Evolutionary conservation across 2,113 vertebrate species (phyloP), one percentile per base, ranked within the genome.

Genomic region (Zootoca vivipara): DNA sequence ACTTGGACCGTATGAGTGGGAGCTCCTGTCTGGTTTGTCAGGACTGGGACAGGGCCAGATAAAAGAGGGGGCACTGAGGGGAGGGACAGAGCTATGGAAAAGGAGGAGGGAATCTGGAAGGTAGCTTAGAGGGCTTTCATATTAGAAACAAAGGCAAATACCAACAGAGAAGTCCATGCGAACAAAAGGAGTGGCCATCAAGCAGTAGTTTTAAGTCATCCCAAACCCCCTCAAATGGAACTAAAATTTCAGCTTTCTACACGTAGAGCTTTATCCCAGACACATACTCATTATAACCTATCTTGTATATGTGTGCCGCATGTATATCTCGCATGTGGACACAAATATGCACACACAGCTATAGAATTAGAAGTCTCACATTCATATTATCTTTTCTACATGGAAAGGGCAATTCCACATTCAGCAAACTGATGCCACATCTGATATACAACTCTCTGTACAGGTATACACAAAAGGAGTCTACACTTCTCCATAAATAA

Each of bases 361-460:
- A 95, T 89, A 96, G 94, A 95, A 94, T 94, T 94, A 95, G 92
- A 89, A 83, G 33, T 90, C 12, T 94, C 90, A 82, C 92, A 95
- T 96, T 93, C 94, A 93, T 96, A 5, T 85, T 95, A 96, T 96
- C 96, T 96, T 94, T 94, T 93, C 91, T 94, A 95, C 94, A 95
- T 90, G 90, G 93, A 90, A 93, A 96, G 96, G 93, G 95, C 95
- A 96, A 96, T 72, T 95, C 95, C 95, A 97, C 94, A 93, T 96
- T 96, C 95, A 95, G 96, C 95, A 95, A 96, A 96, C 95, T 96
- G 95, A 95, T 95, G 93, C 96, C 94, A 93, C 94, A 93, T 90
- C 95, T 95, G 95, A 96, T 95, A 95, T 93, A 94, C 64, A 92
- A 87, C 94, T 97, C 94, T 97, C 96, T 97, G 94, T 96, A 97